A percentile compares a stretch with the other conserved stretches of the same genome.
Conservation (phyloP, 2,888 invertebrate species). For the Cryptus armator region DNA sequence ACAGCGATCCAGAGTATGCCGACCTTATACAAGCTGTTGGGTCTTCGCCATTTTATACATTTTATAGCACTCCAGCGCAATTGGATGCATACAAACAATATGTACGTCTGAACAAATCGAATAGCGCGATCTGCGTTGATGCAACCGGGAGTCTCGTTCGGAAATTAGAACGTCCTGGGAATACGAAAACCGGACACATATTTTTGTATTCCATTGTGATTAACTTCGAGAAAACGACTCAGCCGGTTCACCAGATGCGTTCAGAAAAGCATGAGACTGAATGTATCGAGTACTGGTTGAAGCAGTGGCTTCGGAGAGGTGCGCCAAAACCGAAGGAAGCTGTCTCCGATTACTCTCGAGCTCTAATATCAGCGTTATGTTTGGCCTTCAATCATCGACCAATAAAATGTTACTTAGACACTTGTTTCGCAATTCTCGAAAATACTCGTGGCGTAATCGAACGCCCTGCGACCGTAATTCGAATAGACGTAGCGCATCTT, state of each 20-base stretch:
- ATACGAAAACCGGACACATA: slow-evolving; percentile 31
- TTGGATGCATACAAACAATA: slow-evolving; percentile 38
- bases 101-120: not conserved
- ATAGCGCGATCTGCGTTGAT: slow-evolving; percentile 13
- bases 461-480: slow-evolving; percentile 23
- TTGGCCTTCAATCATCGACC: slow-evolving; percentile 13
- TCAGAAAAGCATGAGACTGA: slow-evolving; percentile 59
- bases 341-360: not conserved
- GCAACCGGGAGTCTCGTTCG: slow-evolving; percentile 37
- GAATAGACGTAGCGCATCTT: slow-evolving; percentile 59
- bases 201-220: slow-evolving; percentile 2
- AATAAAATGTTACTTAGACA: not conserved
- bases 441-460: not conserved
- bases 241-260: slow-evolving; percentile 66
- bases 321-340: slow-evolving; percentile 14
- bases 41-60: slow-evolving; percentile 82
- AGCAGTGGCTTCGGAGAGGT: slow-evolving; percentile 35
- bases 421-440: not conserved
- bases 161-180: slow-evolving; percentile 14
- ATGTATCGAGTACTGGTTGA: slow-evolving; percentile 59
- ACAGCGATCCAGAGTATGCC: slow-evolving; percentile 85
- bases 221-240: slow-evolving; percentile 44
- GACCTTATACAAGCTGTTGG: slow-evolving; percentile 86
- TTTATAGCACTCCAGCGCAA: slow-evolving; percentile 37
- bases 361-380: slow-evolving; percentile 13